A percentile compares a stretch with the other conserved stretches of the same genome.
These are phyloP conservation scores for Lycocerus yunnanus DNA, from an alignment of 2,888 invertebrate species.

Conservation along the genomic window DNA sequence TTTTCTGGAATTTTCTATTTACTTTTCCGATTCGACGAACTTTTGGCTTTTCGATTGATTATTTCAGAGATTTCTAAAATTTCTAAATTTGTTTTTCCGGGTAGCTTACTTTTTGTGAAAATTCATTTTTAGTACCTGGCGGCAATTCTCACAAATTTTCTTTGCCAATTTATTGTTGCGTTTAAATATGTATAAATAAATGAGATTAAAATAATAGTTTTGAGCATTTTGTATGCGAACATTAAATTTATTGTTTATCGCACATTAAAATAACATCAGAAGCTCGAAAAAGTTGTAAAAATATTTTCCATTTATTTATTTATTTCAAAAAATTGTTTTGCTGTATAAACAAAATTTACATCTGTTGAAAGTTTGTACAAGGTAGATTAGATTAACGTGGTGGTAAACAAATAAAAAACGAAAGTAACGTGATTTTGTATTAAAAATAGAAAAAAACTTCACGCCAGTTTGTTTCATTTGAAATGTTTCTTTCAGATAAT, in stretches of 20 bases:
- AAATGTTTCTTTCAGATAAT: neutral
- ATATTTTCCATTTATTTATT: neutral
- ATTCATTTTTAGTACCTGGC: neutral
- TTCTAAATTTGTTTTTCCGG: neutral
- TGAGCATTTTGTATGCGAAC: neutral
- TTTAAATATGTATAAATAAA: neutral
- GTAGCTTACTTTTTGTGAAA: neutral
- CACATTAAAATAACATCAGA: no score
- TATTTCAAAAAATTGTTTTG: neutral
- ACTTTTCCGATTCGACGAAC: no score
- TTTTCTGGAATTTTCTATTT: no score
- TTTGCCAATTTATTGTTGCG: neutral
- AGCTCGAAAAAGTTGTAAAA: no score
- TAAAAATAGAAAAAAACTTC: neutral
- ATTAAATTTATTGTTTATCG: neutral
- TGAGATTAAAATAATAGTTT: neutral
- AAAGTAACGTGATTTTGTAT: neutral
- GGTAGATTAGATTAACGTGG: neutral
- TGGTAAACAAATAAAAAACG: neutral
- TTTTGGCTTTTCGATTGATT: neutral
- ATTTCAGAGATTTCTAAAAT: neutral
- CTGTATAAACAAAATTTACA: neutral
- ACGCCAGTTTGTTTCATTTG: neutral
- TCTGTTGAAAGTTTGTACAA: neutral
- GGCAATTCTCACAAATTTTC: neutral